A percentile compares a stretch with the other conserved stretches of the same genome.
Evolutionary conservation across 2,113 vertebrate species (phyloP).

Genomic region (Cavia porcellus): DNA sequence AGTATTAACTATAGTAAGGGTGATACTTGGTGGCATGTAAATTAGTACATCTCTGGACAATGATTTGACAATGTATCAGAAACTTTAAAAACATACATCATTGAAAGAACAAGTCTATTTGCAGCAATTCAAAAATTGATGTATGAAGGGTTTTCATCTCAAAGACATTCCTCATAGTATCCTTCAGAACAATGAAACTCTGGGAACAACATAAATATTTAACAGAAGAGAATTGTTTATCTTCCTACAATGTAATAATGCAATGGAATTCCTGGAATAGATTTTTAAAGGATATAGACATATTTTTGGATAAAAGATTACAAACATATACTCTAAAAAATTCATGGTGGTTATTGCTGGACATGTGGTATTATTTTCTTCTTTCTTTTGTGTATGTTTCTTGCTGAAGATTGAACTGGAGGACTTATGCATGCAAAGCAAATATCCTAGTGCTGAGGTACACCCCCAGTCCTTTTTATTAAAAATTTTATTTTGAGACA

Average conservation of each 20-base stretch:
- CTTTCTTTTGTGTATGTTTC: background rate
- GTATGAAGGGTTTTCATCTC: slow-evolving; percentile 16
- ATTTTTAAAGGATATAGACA: background rate
- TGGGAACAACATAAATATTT: background rate
- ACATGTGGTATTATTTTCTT: background rate
- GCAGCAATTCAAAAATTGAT: slow-evolving; percentile 31
- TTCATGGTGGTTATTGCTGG: background rate
- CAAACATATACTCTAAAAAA: background rate
- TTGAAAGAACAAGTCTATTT: slow-evolving; percentile 49
- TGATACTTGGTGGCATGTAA: background rate
- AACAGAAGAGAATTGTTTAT: slow-evolving; percentile 17
- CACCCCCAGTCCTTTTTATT: background rate
- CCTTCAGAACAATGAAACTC: slow-evolving; percentile 25
- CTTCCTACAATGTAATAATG: slow-evolving; percentile 1
- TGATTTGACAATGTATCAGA: slow-evolving; percentile 17
- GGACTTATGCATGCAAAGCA: background rate
- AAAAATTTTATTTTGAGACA: background rate
- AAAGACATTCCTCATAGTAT: slow-evolving; percentile 30
- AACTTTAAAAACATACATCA: slow-evolving; percentile 23
- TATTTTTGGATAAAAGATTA: background rate
- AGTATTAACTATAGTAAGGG: background rate
- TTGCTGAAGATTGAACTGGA: background rate
- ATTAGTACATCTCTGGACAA: slow-evolving; percentile 29
- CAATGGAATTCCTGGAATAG: background rate
- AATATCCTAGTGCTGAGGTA: background rate